These are phyloP conservation scores for Plodia interpunctella DNA, from an alignment of 1,140 invertebrate genomes.

Conservation along the genomic window DNA sequence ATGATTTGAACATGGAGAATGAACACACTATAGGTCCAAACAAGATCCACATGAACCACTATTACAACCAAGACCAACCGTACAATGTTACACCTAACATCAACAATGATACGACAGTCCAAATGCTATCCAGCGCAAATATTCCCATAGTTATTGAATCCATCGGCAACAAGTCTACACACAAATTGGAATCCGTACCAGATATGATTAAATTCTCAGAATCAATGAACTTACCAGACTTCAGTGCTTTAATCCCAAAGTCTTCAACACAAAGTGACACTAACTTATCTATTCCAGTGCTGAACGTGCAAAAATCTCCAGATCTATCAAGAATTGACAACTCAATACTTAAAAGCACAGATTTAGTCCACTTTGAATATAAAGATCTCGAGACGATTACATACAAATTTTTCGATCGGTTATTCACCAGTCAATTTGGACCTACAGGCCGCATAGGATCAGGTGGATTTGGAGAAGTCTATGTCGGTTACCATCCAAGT, in stretches of 20 bases:
- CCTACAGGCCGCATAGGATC: constrained; percentile 78
- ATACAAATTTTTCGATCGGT: constrained; percentile 47
- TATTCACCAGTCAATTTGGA: constrained; percentile 27
- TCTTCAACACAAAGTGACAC: constrained; percentile 10
- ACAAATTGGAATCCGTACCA: constrained; percentile 19
- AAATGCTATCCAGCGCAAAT: constrained; percentile 30
- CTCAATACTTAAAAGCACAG: constrained; percentile 47
- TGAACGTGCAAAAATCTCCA: not conserved
- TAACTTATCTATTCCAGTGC: not conserved
- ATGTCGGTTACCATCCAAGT: constrained; percentile 73
- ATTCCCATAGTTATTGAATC: constrained; percentile 16
- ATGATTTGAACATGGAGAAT: constrained; percentile 40
- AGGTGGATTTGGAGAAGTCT: constrained; percentile 85
- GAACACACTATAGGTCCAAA: constrained; percentile 13
- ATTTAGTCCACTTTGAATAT: constrained; percentile 54
- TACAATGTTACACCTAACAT: constrained; percentile 16
- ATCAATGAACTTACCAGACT: constrained; percentile 27
- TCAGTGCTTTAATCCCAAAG: constrained; percentile 29
- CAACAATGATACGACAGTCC: constrained; percentile 32
- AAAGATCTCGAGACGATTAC: constrained; percentile 50
- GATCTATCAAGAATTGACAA: constrained; percentile 38
- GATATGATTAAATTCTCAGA: constrained; percentile 34
- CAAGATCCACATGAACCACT: constrained; percentile 3
- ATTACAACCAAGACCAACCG: constrained; percentile 23
- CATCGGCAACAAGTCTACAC: constrained; percentile 19